Evolutionary conservation across 2,113 vertebrate species (phyloP).

Genomic region (Trogon melanurus): DNA sequence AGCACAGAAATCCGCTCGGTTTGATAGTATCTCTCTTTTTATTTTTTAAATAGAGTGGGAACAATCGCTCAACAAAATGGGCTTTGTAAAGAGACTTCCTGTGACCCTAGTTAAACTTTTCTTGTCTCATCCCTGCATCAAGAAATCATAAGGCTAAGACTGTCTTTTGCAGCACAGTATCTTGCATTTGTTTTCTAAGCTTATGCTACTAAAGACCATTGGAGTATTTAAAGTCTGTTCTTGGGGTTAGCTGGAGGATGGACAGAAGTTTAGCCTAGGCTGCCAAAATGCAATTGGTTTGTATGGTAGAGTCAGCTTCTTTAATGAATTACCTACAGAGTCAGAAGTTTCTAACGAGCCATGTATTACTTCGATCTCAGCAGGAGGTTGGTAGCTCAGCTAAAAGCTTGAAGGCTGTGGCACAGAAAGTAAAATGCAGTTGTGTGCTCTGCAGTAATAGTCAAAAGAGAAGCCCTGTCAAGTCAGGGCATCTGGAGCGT

Average conservation of each 20-base stretch:
- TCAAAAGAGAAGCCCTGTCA: neutral
- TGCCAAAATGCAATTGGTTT: neutral
- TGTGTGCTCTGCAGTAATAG: neutral
- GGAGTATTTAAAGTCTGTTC: neutral
- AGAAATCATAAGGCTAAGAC: neutral
- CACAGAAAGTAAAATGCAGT: neutral
- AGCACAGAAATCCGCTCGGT: neutral
- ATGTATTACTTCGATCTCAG: neutral
- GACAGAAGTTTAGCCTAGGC: neutral
- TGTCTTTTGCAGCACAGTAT: neutral
- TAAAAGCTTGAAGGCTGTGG: neutral
- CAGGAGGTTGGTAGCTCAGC: neutral
- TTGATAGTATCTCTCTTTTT: neutral
- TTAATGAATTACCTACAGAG: neutral
- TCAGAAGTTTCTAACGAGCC: neutral
- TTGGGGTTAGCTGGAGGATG: neutral
- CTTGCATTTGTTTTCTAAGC: neutral
- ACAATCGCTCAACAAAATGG: neutral
- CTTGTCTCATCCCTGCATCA: neutral
- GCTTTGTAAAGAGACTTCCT: slow-evolving; percentile 11
- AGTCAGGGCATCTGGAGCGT: neutral
- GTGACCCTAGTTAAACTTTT: neutral
- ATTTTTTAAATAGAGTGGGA: neutral
- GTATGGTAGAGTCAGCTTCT: neutral
- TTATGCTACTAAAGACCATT: neutral